These are phyloP conservation scores for Rallus limicola DNA, from an alignment of 2,113 vertebrate species.

Conservation along the genomic window DNA sequence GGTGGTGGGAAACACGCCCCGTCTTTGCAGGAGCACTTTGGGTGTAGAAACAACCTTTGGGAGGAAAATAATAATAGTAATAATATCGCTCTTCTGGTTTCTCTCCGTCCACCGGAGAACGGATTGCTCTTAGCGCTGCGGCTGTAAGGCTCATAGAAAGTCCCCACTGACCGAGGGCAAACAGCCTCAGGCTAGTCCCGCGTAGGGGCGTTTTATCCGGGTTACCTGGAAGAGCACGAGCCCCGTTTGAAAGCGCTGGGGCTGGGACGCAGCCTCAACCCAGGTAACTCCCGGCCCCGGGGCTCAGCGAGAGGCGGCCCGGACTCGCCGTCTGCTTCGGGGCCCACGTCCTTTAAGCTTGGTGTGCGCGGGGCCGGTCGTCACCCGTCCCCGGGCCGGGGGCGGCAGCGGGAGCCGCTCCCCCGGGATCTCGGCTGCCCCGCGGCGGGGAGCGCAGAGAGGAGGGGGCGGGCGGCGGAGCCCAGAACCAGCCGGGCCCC, in stretches of 20 bases:
- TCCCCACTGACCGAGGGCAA: conserved; percentile 6
- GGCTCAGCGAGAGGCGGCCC: background rate
- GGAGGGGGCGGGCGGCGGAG: background rate
- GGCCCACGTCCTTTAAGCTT: background rate
- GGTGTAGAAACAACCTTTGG: background rate
- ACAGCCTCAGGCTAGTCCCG: background rate
- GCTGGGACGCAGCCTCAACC: background rate
- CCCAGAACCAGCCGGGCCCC: background rate
- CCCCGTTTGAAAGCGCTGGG: background rate
- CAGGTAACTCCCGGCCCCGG: background rate
- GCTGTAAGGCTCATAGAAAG: conserved; percentile 3
- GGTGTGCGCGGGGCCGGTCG: too few relatives aligned
- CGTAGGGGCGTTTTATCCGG: background rate
- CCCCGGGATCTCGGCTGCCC: background rate
- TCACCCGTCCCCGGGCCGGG: background rate
- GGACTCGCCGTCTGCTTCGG: background rate
- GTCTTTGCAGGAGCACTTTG: background rate
- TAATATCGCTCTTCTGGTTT: background rate
- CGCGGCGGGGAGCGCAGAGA: too few relatives aligned
- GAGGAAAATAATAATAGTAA: too few relatives aligned
- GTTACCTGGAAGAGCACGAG: background rate
- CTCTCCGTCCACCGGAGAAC: background rate
- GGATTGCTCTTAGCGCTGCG: background rate
- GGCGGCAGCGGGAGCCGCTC: background rate
- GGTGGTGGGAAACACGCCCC: background rate